These are phyloP conservation scores for Heterotilapia buettikoferi DNA, from an alignment of 2,113 vertebrate species.

Conservation along the genomic window DNA sequence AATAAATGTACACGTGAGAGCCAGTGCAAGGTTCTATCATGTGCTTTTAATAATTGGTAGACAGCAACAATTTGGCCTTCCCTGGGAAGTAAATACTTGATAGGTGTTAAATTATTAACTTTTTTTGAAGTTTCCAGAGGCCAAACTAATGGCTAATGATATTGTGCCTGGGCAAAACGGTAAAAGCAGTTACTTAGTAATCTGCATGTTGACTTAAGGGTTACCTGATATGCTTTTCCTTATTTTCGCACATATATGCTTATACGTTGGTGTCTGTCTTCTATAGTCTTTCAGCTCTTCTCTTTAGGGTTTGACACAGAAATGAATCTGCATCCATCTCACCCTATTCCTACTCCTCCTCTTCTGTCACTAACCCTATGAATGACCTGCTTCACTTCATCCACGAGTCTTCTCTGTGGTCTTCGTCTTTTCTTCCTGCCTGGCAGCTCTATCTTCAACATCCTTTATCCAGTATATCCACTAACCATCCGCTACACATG, in stretches of 20 bases:
- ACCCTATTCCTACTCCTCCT: neutral
- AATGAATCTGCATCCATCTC: neutral
- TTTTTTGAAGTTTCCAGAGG: neutral
- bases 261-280: neutral
- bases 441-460: neutral
- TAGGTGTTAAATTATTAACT: neutral
- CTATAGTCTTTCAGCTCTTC: neutral
- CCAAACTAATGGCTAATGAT: neutral
- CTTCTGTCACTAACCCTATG: neutral
- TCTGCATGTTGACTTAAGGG: neutral
- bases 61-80: neutral
- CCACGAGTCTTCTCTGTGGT: neutral
- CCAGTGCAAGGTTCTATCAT: neutral
- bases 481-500: neutral
- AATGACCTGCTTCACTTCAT: neutral
- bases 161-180: neutral
- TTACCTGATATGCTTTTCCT: neutral
- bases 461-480: neutral
- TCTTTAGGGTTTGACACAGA: neutral
- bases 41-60: neutral
- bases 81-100: neutral
- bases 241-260: neutral
- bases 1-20: neutral
- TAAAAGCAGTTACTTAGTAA: neutral
- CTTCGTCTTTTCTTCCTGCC: fast-evolving